Conservation (phyloP, 53 echinoderm and acorn worm species). For the Paelopatides confundens region DNA sequence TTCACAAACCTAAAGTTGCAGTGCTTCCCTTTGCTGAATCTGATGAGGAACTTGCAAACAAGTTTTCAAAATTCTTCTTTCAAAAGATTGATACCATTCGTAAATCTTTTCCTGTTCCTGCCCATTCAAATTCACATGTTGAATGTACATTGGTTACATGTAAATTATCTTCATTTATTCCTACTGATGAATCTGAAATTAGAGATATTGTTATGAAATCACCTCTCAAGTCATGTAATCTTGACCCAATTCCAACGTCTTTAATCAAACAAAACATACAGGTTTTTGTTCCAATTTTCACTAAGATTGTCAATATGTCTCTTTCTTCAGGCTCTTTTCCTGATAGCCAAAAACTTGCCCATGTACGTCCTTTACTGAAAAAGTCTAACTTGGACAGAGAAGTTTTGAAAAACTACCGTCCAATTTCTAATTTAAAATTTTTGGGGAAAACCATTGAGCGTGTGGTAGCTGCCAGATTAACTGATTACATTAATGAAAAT, state of each 20-base stretch:
- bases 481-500: conserved; percentile 7
- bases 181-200: not conserved
- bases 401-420: not conserved
- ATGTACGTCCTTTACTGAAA: not conserved
- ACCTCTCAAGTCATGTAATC: not conserved
- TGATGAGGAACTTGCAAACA: not conserved
- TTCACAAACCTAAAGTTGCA: conserved; percentile 33
- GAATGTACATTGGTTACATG: too few relatives aligned
- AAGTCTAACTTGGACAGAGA: not conserved
- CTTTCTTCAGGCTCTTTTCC: not conserved
- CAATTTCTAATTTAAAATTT: not conserved
- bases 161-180: not conserved
- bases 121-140: too few relatives aligned
- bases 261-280: not conserved
- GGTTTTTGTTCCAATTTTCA: not conserved
- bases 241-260: not conserved
- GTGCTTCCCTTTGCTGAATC: conserved; percentile 25
- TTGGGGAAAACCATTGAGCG: conserved; percentile 16
- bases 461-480: not conserved
- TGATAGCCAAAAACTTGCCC: too few relatives aligned
- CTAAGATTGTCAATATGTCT: not conserved
- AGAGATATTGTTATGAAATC: not conserved
- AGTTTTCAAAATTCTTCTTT: not conserved
- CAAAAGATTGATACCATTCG: conserved; percentile 29
- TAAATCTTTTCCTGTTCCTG: not conserved